phyloP scores from a whole-genome alignment of 2,888 invertebrate species.

The Deroplatys truncata region DNA sequence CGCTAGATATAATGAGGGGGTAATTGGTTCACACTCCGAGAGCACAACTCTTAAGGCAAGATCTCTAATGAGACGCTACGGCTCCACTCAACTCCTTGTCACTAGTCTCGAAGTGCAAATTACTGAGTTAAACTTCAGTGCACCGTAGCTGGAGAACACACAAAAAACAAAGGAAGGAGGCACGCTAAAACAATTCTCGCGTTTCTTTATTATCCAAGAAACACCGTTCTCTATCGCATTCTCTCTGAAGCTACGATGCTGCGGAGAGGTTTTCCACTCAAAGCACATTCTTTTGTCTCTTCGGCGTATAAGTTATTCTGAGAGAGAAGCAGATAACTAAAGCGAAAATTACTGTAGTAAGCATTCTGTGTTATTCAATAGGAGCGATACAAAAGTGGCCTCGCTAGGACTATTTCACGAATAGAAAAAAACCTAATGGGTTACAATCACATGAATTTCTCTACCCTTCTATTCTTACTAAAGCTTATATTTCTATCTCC shows the following conservation, averaged over 20 bases:
- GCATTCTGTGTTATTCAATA: neutral
- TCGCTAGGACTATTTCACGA: no score
- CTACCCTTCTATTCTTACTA: no score
- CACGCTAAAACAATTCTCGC: neutral
- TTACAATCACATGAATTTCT: no score
- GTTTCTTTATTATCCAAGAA: neutral
- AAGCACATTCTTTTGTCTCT: neutral
- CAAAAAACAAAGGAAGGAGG: neutral
- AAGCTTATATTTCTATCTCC: no score
- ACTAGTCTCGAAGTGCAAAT: neutral
- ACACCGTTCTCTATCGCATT: neutral
- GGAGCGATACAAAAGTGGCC: no score
- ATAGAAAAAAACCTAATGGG: no score
- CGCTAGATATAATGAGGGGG: neutral
- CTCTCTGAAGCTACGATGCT: neutral
- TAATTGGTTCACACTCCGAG: neutral
- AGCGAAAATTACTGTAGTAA: neutral
- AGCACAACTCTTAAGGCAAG: neutral
- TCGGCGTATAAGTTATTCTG: neutral
- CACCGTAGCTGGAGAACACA: neutral
- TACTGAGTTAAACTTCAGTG: neutral
- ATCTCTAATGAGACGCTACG: neutral
- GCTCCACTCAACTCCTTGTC: neutral
- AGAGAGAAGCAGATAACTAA: neutral
- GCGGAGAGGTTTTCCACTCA: neutral